Conservation (phyloP, 2,888 invertebrate species). For the Pterostichus madidus region DNA sequence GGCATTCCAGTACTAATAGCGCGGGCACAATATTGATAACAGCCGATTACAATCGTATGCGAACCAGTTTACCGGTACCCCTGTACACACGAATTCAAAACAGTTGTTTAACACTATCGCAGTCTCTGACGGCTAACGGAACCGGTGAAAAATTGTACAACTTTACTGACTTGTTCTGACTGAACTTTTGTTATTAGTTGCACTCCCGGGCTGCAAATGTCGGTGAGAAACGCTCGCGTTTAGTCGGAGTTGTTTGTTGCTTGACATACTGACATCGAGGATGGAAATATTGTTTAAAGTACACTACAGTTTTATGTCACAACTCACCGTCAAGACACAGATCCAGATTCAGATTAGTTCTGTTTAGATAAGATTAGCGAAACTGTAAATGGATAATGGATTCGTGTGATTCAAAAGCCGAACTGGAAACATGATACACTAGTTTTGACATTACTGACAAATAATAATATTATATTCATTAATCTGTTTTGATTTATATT, state of each 20-base stretch:
- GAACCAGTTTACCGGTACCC: constrained; percentile 59
- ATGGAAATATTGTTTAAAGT: constrained; percentile 47
- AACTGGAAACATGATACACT: constrained; percentile 9
- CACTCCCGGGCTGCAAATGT: constrained; percentile 40
- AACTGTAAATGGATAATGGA: constrained; percentile 41
- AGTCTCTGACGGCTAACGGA: constrained; percentile 42
- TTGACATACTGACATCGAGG: constrained; percentile 20
- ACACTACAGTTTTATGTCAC: constrained; percentile 22
- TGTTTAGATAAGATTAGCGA: constrained; percentile 27
- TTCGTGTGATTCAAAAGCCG: constrained; percentile 28
- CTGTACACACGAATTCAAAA: constrained; percentile 53
- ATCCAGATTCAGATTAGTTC: constrained; percentile 26
- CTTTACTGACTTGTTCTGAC: constrained; percentile 49
- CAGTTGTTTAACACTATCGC: constrained; percentile 51
- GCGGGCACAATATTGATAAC: constrained; percentile 62
- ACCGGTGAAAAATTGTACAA: constrained; percentile 55
- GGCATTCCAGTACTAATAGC: constrained; percentile 58
- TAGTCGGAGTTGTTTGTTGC: background rate
- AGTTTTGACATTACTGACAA: constrained; percentile 26
- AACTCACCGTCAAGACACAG: background rate
- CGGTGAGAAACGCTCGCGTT: constrained; percentile 5
- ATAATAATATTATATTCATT: constrained; percentile 1
- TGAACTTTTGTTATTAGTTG: constrained; percentile 56
- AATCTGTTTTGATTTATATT: too few species aligned
- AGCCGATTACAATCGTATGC: constrained; percentile 58